Conservation (phyloP, 2,797 vertebrate species). For the Loris lydekkerianus region DNA sequence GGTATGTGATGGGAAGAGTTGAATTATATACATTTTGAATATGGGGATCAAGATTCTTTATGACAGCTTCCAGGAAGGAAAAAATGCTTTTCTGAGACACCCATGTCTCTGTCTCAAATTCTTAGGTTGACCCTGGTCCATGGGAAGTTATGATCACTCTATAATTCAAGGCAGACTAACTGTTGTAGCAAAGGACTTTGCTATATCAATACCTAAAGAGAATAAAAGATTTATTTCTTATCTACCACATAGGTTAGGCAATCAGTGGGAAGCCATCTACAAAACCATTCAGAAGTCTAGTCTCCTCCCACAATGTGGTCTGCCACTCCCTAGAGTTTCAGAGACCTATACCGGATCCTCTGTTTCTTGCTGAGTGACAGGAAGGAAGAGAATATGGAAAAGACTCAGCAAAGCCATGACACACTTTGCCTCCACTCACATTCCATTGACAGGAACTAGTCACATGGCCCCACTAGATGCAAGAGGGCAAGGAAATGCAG, state of each 20-base stretch:
- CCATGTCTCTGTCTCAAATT: slow-evolving; percentile 9
- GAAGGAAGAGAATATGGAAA: background rate
- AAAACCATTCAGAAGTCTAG: background rate
- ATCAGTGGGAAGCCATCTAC: background rate
- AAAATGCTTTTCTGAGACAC: slow-evolving; percentile 38
- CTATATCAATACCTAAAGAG: background rate
- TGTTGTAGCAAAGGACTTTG: slow-evolving; percentile 1
- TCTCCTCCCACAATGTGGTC: background rate
- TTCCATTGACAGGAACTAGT: background rate
- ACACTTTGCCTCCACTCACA: background rate
- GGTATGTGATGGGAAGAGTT: background rate
- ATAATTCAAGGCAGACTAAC: background rate
- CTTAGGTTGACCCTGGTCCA: slow-evolving; percentile 5
- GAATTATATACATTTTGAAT: slow-evolving; percentile 3
- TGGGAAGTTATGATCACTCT: background rate
- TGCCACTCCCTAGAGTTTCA: background rate
- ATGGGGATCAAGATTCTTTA: background rate
- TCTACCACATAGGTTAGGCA: background rate
- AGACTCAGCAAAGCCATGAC: background rate
- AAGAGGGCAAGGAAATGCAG: background rate
- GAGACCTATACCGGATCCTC: background rate
- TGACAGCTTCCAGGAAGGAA: background rate
- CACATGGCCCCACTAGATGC: background rate
- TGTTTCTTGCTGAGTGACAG: background rate
- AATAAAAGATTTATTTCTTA: slow-evolving; percentile 54